A percentile compares a stretch with the other conserved stretches of the same genome.
Conservation (phyloP, 1,140 invertebrate genomes). For the Steinernema feltiae region DNA sequence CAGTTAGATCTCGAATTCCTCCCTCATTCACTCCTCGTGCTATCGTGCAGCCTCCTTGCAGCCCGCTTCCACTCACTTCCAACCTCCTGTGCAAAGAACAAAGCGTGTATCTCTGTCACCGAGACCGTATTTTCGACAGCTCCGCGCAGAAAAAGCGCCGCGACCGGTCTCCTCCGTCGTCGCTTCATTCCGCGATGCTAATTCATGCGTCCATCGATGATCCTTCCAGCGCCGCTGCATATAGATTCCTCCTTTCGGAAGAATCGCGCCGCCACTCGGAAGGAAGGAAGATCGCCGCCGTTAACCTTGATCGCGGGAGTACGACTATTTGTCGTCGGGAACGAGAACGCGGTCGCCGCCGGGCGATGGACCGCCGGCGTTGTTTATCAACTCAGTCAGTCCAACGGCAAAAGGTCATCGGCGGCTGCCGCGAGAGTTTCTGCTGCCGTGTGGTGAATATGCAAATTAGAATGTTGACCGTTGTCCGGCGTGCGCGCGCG, state of each 20-base stretch:
- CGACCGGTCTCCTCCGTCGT: background rate
- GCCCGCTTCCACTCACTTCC: no score
- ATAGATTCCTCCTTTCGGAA: background rate
- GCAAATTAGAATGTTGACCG: background rate
- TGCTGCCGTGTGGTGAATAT: no score
- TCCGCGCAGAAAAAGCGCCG: background rate
- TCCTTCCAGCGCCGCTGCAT: background rate
- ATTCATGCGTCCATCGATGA: no score
- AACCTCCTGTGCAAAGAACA: background rate
- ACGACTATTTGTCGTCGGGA: conserved; percentile 4
- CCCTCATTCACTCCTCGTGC: no score
- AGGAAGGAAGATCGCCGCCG: background rate
- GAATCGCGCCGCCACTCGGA: background rate
- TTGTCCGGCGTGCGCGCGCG: no score
- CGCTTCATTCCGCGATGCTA: background rate
- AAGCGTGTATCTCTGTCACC: background rate
- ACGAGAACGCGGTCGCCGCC: no score
- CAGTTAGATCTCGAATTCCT: no score
- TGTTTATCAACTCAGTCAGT: background rate
- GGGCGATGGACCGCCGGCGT: background rate
- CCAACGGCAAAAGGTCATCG: background rate
- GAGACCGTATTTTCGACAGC: background rate
- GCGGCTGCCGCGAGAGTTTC: background rate
- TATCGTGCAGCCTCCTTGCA: no score
- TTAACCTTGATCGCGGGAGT: conserved; percentile 2